Percentiles rank a stretch among this genome's conserved stretches.
Conservation (phyloP, 2,797 vertebrate species). For the Spea hammondii region DNA sequence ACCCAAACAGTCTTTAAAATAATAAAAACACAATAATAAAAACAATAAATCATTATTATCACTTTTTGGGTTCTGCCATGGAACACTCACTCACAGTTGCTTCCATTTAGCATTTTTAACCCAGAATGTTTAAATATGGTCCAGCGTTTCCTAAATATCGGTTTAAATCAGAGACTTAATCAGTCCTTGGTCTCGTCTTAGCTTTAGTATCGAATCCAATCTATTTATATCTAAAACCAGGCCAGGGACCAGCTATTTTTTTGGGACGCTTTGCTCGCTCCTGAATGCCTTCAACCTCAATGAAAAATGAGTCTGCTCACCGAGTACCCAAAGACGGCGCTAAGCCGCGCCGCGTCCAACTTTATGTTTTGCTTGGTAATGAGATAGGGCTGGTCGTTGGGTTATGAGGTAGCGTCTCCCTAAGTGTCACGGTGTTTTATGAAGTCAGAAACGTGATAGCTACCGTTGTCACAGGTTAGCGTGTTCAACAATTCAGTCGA, state of each 20-base stretch:
- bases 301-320: conserved; percentile 54
- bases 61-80: no score
- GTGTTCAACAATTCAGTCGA: conserved; percentile 67
- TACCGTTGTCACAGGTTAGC: conserved; percentile 70
- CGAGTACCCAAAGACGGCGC: conserved; percentile 28
- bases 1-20: no score
- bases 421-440: conserved; percentile 69
- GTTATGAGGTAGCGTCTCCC: conserved; percentile 77
- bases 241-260: conserved; percentile 8
- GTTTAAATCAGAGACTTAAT: no score
- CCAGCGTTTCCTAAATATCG: no score
- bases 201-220: no score
- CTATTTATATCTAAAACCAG: background rate
- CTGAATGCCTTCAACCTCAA: background rate
- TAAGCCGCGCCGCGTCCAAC: conserved; percentile 43
- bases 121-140: no score
- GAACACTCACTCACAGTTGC: no score
- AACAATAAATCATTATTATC: no score
- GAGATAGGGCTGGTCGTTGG: conserved; percentile 61
- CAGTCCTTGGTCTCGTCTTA: no score
- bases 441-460: conserved; percentile 72
- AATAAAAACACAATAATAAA: no score
- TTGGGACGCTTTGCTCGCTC: conserved; percentile 1
- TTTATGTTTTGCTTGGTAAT: conserved; percentile 60
- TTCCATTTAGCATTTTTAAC: no score